Evolutionary conservation across 2,888 invertebrate species (phyloP).

Genomic region (Rhyacophila evoluta): DNA sequence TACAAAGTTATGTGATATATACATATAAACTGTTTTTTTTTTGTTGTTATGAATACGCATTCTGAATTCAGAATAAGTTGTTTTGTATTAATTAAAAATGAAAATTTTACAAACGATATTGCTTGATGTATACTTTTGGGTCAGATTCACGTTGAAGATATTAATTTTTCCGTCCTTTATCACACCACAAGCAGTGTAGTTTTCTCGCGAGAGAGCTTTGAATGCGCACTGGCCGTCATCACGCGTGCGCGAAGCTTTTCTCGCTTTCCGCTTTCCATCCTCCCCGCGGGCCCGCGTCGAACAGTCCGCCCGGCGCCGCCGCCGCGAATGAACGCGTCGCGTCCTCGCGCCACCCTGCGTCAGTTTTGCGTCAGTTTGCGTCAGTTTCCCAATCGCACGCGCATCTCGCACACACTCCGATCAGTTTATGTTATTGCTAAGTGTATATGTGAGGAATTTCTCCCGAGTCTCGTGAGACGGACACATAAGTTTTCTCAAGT

Average conservation of each 20-base stretch:
- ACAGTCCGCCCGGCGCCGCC: slow-evolving; percentile 47
- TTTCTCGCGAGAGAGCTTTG: not conserved
- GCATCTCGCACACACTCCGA: not conserved
- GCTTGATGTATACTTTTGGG: no score
- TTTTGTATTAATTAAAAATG: no score
- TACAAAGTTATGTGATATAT: no score
- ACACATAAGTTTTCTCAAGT: not conserved
- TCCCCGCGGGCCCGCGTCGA: slow-evolving; percentile 31
- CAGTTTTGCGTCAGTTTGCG: slow-evolving; percentile 18
- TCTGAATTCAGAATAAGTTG: no score
- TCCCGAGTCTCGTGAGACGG: not conserved
- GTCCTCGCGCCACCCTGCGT: slow-evolving; percentile 23
- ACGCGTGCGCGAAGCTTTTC: slow-evolving; percentile 9
- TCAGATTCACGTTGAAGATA: not conserved
- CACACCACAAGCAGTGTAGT: not conserved
- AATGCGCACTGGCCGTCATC: not conserved
- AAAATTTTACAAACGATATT: no score
- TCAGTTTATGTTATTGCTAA: slow-evolving; percentile 22
- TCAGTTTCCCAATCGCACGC: slow-evolving; percentile 19
- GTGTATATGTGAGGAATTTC: slow-evolving; percentile 1
- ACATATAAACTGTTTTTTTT: no score
- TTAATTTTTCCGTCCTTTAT: not conserved
- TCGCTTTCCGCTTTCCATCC: not conserved
- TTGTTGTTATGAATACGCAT: no score
- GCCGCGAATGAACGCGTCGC: slow-evolving; percentile 41